Base-by-base conservation (phyloP, 2,888 invertebrate genomes). In the Cosmia pyralina region DNA sequence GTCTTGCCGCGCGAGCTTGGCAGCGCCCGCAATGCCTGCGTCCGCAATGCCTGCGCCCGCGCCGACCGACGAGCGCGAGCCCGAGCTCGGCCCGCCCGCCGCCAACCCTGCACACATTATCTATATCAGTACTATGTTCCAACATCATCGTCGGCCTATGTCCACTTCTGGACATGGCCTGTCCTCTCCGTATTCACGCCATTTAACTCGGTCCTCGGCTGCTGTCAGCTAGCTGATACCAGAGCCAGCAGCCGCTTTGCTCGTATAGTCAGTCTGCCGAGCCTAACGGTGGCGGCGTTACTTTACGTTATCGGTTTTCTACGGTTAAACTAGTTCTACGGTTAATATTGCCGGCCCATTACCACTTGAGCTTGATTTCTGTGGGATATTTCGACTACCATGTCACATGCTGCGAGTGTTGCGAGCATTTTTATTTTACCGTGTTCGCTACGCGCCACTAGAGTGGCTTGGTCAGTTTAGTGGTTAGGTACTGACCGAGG, bases 1-100 rank as follows among this genome's bases (percentile, higher is more conserved):
- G 79, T 92, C 91, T 1, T 77, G 77, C 15, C 22, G 73, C 15
- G n/a, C 67, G 53, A 53, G 78, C 53, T 67, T 77, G 17, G 2
- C 22, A 1, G 41, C 53, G 73, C 55, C 69, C 76, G 75, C 75
- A 72, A 19, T 70, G 46, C 52, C 22, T 15, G 67, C 63, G 63
- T 60, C 53, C 41, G 64, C 63, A 72, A n/a, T 70, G 46, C 52
- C 22, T 15, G 67, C 63, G 63, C 63, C 53, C 41, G 64, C 63
- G 67, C 46, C 48, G 10, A 6, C 22, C 13, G 44, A 11, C 55
- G 15, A 0, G 22, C 55, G 19, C 50, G 63, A 5, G 3, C 15
- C 10, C 15, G 69, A 19, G 4, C 11, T 44, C 53, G 19, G 38
- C 15, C 2, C 28, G 0, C 15, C 15, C 34, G 28, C 52, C 41